phyloP scores from a whole-genome alignment of 2,113 vertebrate species.

The Notiomystis cincta region DNA sequence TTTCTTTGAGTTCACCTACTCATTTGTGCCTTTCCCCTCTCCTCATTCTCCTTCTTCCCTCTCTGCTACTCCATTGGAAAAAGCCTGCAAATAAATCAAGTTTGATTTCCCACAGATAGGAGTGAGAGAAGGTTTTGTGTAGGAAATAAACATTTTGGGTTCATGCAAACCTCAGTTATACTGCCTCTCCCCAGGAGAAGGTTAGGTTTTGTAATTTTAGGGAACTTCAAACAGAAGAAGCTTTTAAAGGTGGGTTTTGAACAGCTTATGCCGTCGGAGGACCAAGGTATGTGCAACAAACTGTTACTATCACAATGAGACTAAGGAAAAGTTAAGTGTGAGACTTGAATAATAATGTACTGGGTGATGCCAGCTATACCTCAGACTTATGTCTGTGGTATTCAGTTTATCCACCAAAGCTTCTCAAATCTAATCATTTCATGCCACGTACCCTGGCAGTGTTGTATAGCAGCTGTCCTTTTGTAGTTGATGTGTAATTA shows the following conservation, averaged over 20 bases:
- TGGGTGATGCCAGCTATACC: conserved; percentile 23
- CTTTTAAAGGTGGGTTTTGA: conserved; percentile 11
- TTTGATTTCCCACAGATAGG: background rate
- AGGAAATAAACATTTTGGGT: background rate
- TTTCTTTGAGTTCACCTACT: background rate
- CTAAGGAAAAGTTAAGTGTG: background rate
- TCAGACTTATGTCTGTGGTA: conserved; percentile 58
- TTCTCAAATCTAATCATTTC: conserved; percentile 19
- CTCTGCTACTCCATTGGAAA: background rate
- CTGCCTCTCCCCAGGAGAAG: background rate
- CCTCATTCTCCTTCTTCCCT: background rate
- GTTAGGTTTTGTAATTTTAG: background rate
- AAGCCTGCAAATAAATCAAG: conserved; percentile 20
- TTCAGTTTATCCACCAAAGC: conserved; percentile 64
- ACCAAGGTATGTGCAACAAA: conserved; percentile 27
- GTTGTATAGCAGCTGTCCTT: conserved; percentile 40
- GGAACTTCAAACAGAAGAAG: background rate
- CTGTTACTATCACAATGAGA: conserved; percentile 40
- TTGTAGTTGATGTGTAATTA: conserved; percentile 46
- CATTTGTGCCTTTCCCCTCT: background rate
- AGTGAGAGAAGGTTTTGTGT: background rate
- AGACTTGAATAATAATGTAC: conserved; percentile 58
- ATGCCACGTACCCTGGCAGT: conserved; percentile 25
- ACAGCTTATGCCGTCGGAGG: background rate
- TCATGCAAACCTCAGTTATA: background rate